Conservation (phyloP, 2,797 vertebrate genomes). For the Tragopan temminckii region DNA sequence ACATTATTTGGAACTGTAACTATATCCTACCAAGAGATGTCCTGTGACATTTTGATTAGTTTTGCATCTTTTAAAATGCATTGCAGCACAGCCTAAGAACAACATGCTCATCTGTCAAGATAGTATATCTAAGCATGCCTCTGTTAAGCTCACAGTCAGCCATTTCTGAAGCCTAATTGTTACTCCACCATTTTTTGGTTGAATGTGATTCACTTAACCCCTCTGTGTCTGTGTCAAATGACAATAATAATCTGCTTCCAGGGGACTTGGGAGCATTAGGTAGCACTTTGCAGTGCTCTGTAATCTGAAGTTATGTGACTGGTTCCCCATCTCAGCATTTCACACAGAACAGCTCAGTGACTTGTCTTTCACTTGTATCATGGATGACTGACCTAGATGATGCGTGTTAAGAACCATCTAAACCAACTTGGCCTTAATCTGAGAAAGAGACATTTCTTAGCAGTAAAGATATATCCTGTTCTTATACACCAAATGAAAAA, state of each 20-base stretch:
- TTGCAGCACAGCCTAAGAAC: background rate
- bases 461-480: background rate
- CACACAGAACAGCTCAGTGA: background rate
- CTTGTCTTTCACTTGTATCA: background rate
- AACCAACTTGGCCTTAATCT: background rate
- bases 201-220: background rate
- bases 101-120: background rate
- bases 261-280: background rate
- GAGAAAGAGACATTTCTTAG: background rate
- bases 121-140: background rate
- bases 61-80: background rate
- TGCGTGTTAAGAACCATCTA: background rate
- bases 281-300: background rate
- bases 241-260: background rate
- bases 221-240: background rate
- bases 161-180: background rate
- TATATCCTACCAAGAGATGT: background rate
- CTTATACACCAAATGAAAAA: background rate
- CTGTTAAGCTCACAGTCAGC: background rate
- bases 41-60: background rate
- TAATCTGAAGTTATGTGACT: background rate
- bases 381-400: background rate
- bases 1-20: background rate
- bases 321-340: background rate
- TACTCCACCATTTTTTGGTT: background rate